Evolutionary conservation across 1,140 invertebrate species (phyloP).

Genomic region (Plodia interpunctella): DNA sequence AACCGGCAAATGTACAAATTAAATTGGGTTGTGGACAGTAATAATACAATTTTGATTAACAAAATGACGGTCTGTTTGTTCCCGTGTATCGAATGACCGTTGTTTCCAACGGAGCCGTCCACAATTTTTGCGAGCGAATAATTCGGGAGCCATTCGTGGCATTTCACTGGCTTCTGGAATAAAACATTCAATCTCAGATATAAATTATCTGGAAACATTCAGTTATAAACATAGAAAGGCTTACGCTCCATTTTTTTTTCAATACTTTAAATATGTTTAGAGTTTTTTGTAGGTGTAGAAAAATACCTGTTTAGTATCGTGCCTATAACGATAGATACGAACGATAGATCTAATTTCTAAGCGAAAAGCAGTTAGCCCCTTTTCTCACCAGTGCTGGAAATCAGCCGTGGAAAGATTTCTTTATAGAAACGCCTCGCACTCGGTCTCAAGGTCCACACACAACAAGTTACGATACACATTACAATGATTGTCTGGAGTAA

Average conservation of each 20-base stretch:
- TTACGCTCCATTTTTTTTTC: neutral
- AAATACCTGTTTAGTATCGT: too few species aligned
- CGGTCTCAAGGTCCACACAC: too few species aligned
- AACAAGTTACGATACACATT: too few species aligned
- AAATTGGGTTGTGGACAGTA: neutral
- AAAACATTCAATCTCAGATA: constrained; percentile 57
- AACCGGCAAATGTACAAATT: neutral
- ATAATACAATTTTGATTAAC: constrained; percentile 8
- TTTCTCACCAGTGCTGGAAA: too few species aligned
- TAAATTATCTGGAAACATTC: constrained; percentile 35
- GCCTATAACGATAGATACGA: too few species aligned
- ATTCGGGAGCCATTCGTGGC: constrained; percentile 58
- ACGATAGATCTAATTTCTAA: too few species aligned
- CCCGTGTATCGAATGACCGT: constrained; percentile 49
- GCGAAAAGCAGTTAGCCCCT: too few species aligned
- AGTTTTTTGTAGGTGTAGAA: too few species aligned
- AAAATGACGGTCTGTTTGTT: constrained; percentile 26
- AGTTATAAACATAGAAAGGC: neutral
- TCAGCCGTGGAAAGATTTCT: too few species aligned
- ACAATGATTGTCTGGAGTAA: too few species aligned
- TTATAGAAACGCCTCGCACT: too few species aligned
- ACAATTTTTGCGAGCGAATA: constrained; percentile 62
- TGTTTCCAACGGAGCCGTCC: constrained; percentile 50
- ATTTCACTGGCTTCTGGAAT: constrained; percentile 58
- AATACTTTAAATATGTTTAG: too few species aligned